Evolutionary conservation across 2,113 vertebrate genomes (phyloP).

Genomic region (Psittacus erithacus): DNA sequence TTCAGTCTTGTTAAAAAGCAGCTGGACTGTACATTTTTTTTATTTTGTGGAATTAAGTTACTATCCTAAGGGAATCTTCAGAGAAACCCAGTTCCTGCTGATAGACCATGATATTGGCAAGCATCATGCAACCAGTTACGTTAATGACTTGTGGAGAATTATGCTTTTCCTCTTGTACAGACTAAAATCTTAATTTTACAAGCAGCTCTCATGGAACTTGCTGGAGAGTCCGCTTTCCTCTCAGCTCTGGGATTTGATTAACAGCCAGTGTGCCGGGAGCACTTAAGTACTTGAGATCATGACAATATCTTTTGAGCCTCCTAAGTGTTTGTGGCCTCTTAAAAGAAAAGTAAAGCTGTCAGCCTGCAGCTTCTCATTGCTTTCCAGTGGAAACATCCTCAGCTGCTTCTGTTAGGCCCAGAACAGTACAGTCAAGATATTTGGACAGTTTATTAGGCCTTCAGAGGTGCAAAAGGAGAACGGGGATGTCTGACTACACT

Average conservation of each 20-base stretch:
- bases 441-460: not conserved
- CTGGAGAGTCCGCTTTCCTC: not conserved
- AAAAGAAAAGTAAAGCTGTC: not conserved
- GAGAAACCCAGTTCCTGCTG: not conserved
- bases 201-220: not conserved
- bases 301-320: constrained; percentile 29
- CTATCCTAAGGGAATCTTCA: not conserved
- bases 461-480: not conserved
- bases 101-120: constrained; percentile 8
- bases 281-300: constrained; percentile 2
- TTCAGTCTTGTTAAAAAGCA: constrained; percentile 10
- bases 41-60: constrained; percentile 37
- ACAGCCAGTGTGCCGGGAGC: not conserved
- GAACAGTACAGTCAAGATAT: not conserved
- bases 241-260: constrained; percentile 19
- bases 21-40: not conserved
- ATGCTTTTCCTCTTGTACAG: not conserved
- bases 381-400: not conserved
- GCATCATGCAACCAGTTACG: not conserved
- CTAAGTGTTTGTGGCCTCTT: not conserved
- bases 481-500: accelerated
- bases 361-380: not conserved
- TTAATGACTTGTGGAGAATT: not conserved
- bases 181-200: constrained; percentile 3
- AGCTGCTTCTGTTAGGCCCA: not conserved